A percentile compares a stretch with the other conserved stretches of the same genome.
Evolutionary conservation across 2,113 vertebrate species (phyloP).

Genomic region (Saguinus imperator): DNA sequence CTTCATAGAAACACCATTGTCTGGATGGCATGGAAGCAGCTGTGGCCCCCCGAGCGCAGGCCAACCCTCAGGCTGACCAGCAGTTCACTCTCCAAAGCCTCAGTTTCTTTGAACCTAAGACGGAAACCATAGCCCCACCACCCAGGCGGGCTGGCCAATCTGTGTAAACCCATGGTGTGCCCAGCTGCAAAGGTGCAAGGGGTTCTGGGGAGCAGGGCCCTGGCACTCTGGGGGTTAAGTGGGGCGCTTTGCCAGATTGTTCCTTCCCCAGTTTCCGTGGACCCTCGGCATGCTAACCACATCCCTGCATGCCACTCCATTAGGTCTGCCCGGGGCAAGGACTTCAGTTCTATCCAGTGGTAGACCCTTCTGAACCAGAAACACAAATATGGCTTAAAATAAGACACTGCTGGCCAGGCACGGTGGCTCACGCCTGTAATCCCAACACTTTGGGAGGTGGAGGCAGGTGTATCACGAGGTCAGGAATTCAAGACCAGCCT

Average conservation of each 20-base stretch:
- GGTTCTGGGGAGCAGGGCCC: too few relatives aligned
- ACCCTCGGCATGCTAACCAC: accelerated
- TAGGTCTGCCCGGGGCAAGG: background rate
- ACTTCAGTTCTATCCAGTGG: background rate
- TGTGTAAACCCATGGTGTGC: accelerated
- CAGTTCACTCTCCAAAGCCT: background rate
- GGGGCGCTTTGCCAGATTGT: background rate
- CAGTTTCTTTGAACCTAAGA: background rate
- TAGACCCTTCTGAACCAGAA: background rate
- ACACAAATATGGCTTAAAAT: background rate
- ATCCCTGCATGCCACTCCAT: accelerated
- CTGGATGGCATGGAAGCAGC: background rate
- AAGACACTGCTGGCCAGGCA: background rate
- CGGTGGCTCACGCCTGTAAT: too few relatives aligned
- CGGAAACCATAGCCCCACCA: accelerated
- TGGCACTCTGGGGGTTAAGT: background rate
- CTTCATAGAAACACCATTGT: accelerated
- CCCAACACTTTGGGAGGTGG: too few relatives aligned
- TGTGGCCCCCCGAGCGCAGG: accelerated
- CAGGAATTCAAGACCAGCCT: too few relatives aligned
- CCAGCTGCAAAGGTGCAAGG: too few relatives aligned
- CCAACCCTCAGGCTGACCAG: background rate
- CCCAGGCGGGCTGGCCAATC: accelerated
- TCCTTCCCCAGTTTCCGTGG: background rate
- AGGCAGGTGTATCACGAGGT: too few relatives aligned